A percentile compares a stretch with the other conserved stretches of the same genome.
Evolutionary conservation across 2,113 vertebrate species (phyloP).

Genomic region (Dasyornis broadbenti): DNA sequence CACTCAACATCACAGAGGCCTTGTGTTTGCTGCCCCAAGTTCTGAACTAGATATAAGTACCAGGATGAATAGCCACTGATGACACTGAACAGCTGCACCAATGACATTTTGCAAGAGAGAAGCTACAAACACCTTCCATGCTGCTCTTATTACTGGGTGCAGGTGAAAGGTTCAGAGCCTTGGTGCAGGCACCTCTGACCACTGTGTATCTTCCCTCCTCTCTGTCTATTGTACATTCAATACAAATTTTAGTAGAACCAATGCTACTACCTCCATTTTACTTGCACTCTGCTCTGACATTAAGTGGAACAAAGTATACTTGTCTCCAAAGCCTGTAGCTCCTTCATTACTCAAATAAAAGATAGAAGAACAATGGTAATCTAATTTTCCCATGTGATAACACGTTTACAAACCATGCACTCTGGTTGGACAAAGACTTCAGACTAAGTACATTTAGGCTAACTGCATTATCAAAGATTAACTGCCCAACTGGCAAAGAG

Average conservation of each 20-base stretch:
- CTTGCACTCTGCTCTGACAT: not conserved
- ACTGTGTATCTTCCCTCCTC: not conserved
- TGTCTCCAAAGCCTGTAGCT: not conserved
- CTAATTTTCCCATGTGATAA: not conserved
- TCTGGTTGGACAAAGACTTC: not conserved
- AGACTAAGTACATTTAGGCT: not conserved
- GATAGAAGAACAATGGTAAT: not conserved
- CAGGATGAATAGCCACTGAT: not conserved
- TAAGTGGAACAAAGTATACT: not conserved
- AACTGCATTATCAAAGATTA: not conserved
- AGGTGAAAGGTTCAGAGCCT: not conserved
- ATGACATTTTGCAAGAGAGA: not conserved
- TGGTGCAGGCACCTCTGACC: not conserved
- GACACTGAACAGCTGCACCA: not conserved
- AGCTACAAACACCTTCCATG: not conserved
- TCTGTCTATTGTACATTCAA: not conserved
- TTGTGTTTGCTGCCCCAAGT: not conserved
- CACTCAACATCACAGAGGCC: not conserved
- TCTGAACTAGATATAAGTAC: not conserved
- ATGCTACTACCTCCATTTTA: not conserved
- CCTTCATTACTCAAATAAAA: not conserved
- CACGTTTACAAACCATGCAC: not conserved
- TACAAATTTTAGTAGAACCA: not conserved
- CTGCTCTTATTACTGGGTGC: not conserved
- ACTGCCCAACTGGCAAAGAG: not conserved